phyloP scores from a whole-genome alignment of 2,113 vertebrate species.

The Brienomyrus brachyistius region DNA sequence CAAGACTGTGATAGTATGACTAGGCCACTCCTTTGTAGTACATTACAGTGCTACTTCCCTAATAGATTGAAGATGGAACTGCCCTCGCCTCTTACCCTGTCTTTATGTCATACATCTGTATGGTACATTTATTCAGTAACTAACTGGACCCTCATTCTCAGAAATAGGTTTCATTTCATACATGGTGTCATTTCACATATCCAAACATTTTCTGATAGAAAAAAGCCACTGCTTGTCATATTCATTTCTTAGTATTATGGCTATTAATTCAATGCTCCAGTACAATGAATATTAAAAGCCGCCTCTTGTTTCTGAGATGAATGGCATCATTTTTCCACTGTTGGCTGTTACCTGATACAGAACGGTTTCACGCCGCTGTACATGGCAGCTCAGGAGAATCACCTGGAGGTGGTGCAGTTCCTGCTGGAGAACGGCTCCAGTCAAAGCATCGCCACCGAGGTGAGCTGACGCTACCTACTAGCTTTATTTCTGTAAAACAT shows the following conservation, averaged over 20 bases:
- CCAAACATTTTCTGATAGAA: no score
- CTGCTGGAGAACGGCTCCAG: constrained; percentile 75
- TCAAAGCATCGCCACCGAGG: constrained; percentile 79
- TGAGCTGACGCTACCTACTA: constrained; percentile 21
- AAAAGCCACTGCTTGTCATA: no score
- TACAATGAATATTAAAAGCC: not conserved
- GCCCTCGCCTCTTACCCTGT: no score
- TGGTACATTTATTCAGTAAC: no score
- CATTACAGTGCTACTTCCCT: no score
- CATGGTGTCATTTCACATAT: no score
- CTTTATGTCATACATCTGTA: no score
- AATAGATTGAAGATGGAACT: no score
- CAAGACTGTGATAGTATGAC: no score
- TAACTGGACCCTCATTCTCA: no score
- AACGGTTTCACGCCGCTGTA: constrained; percentile 79
- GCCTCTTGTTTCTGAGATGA: not conserved
- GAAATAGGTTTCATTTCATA: no score
- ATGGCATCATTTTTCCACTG: not conserved
- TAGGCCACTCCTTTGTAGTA: no score
- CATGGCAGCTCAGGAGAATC: constrained; percentile 79
- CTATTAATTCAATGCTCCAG: not conserved
- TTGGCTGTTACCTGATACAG: constrained; percentile 38
- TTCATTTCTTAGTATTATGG: not conserved
- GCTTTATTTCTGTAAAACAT: not conserved
- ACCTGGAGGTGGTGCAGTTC: constrained; percentile 73